Percentiles rank a stretch among this genome's conserved stretches.
Conservation (phyloP, 2,113 vertebrate species). For the Lepus americanus region DNA sequence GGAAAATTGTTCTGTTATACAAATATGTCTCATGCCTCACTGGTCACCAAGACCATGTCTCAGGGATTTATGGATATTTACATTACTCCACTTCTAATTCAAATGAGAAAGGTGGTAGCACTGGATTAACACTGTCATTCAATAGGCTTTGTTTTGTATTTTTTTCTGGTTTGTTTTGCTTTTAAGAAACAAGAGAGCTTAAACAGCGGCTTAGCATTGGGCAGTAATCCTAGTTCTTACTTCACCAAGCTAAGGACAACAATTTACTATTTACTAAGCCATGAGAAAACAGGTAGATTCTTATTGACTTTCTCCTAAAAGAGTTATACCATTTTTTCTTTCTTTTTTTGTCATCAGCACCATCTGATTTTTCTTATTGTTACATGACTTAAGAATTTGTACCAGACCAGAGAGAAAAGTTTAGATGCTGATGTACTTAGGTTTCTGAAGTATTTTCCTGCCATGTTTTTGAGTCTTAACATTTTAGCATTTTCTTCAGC, state of each 20-base stretch:
- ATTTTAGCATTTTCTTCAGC: constrained; percentile 33
- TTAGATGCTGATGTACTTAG: background rate
- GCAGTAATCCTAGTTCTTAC: background rate
- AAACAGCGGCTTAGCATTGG: background rate
- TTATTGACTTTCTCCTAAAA: background rate
- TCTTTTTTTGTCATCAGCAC: background rate
- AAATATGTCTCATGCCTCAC: background rate
- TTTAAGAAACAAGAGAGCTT: background rate
- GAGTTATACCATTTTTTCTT: background rate
- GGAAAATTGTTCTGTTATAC: background rate
- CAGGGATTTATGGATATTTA: background rate
- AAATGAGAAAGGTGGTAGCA: background rate
- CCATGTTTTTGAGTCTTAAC: constrained; percentile 42
- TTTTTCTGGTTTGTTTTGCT: too few species aligned
- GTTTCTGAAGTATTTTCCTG: background rate
- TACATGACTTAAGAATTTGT: background rate
- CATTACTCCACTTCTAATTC: constrained; percentile 12
- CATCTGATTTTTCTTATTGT: background rate
- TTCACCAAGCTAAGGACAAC: background rate
- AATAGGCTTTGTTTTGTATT: background rate
- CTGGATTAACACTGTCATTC: background rate
- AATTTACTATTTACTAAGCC: background rate
- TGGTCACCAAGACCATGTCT: background rate
- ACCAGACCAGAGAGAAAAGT: background rate
- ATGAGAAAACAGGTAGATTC: background rate